A percentile compares a stretch with the other conserved stretches of the same genome.
Evolutionary conservation across 2,797 vertebrate genomes (phyloP).

Genomic region (Pampus argenteus): DNA sequence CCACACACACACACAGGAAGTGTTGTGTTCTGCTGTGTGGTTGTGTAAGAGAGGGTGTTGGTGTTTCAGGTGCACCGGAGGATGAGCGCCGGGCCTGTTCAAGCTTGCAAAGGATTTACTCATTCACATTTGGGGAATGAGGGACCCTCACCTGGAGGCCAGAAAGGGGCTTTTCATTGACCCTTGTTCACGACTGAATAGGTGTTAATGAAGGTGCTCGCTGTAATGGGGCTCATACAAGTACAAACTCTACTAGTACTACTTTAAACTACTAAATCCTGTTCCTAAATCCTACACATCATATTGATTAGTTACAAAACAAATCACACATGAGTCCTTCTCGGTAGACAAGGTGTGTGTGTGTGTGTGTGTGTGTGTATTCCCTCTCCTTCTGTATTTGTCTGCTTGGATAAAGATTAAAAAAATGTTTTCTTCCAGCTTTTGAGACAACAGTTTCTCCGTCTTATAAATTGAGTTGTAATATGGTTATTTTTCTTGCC

Average conservation of each 20-base stretch:
- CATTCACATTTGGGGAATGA: slow-evolving; percentile 32
- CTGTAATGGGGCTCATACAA: slow-evolving; percentile 3
- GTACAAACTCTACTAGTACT: not conserved
- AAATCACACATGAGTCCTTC: not conserved
- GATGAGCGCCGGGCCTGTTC: slow-evolving; percentile 68
- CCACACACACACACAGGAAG: slow-evolving; percentile 77
- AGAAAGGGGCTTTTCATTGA: slow-evolving; percentile 47
- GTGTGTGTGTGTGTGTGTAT: slow-evolving; percentile 7
- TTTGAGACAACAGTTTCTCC: slow-evolving; percentile 55
- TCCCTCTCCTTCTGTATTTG: not conserved
- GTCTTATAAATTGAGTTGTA: slow-evolving; percentile 45
- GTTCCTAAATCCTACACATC: no score
- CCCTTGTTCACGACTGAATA: slow-evolving; percentile 32
- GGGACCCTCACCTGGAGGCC: slow-evolving; percentile 46
- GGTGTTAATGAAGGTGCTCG: slow-evolving; percentile 17
- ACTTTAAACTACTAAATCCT: not conserved
- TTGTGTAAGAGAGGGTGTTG: slow-evolving; percentile 65
- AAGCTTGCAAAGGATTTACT: slow-evolving; percentile 65
- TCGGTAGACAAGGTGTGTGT: not conserved
- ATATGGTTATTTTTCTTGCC: slow-evolving; percentile 59
- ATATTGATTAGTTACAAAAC: slow-evolving; percentile 7
- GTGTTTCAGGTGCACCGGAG: slow-evolving; percentile 71
- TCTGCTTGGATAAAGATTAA: slow-evolving; percentile 29
- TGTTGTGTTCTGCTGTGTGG: slow-evolving; percentile 50
- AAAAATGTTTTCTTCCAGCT: slow-evolving; percentile 43